These are phyloP conservation scores for Carduelis carduelis DNA, from an alignment of 2,797 vertebrate species.

Conservation along the genomic window DNA sequence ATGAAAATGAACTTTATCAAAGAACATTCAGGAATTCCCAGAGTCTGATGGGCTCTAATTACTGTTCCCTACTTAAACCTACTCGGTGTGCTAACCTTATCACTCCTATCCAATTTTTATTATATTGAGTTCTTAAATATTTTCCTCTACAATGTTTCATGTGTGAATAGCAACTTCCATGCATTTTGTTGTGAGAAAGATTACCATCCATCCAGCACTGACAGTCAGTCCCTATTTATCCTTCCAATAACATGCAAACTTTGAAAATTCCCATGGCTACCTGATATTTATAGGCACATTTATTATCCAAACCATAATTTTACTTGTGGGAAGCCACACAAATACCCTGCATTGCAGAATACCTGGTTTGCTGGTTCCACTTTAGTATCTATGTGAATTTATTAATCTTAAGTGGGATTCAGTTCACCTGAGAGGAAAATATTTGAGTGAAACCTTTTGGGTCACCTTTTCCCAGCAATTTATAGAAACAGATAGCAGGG, in stretches of 20 bases:
- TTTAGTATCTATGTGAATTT: neutral
- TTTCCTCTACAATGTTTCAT: neutral
- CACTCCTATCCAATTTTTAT: neutral
- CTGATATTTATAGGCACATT: constrained; percentile 15
- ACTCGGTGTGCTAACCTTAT: neutral
- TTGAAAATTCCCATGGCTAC: constrained; percentile 7
- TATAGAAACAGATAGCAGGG: neutral
- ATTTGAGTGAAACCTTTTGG: neutral
- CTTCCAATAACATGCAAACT: neutral
- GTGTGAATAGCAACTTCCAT: neutral
- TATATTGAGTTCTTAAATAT: neutral
- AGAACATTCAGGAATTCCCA: neutral
- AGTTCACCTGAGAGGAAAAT: neutral
- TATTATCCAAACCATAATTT: neutral
- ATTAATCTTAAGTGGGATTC: neutral
- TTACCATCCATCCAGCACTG: neutral
- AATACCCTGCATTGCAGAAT: neutral
- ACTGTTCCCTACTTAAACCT: neutral
- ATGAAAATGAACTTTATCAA: neutral
- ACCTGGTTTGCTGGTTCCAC: neutral
- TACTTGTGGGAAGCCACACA: neutral
- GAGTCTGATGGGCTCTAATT: neutral
- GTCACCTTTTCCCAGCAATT: neutral
- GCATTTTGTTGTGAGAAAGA: neutral
- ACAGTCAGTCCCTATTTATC: neutral